These are phyloP conservation scores for Sander vitreus DNA, from an alignment of 2,113 vertebrate genomes.

Conservation along the genomic window DNA sequence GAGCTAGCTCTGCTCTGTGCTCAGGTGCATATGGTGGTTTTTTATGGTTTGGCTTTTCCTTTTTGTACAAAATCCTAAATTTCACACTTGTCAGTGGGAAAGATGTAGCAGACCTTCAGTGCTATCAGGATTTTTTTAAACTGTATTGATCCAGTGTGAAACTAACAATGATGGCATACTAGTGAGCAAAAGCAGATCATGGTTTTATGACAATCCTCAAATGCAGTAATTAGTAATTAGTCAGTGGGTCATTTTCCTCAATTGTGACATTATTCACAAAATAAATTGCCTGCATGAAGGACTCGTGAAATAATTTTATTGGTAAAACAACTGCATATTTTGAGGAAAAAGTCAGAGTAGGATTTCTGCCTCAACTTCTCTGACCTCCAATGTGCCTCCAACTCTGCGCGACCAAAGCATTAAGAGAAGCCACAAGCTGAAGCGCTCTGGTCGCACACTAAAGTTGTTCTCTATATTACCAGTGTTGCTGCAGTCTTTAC, in stretches of 20 bases:
- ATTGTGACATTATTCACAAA: background rate
- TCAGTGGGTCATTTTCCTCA: background rate
- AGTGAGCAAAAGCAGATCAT: background rate
- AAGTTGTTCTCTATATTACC: no score
- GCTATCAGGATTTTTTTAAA: conserved; percentile 25
- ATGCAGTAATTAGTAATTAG: background rate
- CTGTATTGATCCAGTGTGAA: conserved; percentile 20
- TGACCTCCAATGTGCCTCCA: no score
- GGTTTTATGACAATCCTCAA: background rate
- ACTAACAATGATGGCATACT: background rate
- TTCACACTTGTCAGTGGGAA: conserved; percentile 51
- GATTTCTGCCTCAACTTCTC: no score
- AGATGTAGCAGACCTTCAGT: conserved; percentile 19
- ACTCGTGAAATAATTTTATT: background rate
- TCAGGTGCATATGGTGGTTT: background rate
- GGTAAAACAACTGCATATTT: background rate
- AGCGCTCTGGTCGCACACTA: no score
- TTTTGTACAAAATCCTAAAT: conserved; percentile 29
- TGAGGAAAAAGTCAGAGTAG: background rate
- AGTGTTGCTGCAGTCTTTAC: background rate
- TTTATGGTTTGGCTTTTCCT: background rate
- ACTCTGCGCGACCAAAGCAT: background rate
- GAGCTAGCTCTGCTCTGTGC: background rate
- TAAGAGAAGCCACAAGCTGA: background rate
- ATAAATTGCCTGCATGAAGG: background rate